phyloP scores from a whole-genome alignment of 1,140 invertebrate genomes.

The Ruditapes philippinarum region DNA sequence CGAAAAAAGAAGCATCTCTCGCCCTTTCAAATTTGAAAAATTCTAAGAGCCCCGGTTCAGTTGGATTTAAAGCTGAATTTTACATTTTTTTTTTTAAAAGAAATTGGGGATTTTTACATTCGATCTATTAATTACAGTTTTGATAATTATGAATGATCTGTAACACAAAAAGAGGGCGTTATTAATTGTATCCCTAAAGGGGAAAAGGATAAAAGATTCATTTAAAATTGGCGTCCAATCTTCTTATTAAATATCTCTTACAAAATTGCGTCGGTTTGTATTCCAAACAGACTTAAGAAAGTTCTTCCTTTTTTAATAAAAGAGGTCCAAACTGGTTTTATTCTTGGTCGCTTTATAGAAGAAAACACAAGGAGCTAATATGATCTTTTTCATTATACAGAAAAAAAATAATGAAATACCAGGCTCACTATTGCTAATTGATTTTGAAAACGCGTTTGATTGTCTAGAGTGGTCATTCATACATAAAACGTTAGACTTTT shows the following conservation, averaged over 20 bases:
- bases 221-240: constrained; percentile 51
- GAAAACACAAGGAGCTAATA: too few relatives aligned
- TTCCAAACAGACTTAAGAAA: constrained; percentile 6
- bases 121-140: constrained; percentile 34
- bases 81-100: constrained; percentile 24
- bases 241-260: constrained; percentile 27
- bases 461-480: too few relatives aligned
- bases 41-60: constrained; percentile 33
- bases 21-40: too few relatives aligned
- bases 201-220: neutral
- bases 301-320: neutral
- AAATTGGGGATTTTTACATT: neutral
- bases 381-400: too few relatives aligned
- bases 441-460: too few relatives aligned
- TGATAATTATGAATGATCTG: neutral
- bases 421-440: too few relatives aligned
- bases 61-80: constrained; percentile 40
- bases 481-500: too few relatives aligned
- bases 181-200: constrained; percentile 44
- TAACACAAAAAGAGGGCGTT: constrained; percentile 11
- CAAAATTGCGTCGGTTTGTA: neutral
- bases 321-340: too few relatives aligned
- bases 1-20: too few relatives aligned
- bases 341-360: too few relatives aligned
- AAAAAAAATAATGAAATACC: too few relatives aligned